phyloP scores from a whole-genome alignment of 2,888 invertebrate species.

The Anorthoa munda region DNA sequence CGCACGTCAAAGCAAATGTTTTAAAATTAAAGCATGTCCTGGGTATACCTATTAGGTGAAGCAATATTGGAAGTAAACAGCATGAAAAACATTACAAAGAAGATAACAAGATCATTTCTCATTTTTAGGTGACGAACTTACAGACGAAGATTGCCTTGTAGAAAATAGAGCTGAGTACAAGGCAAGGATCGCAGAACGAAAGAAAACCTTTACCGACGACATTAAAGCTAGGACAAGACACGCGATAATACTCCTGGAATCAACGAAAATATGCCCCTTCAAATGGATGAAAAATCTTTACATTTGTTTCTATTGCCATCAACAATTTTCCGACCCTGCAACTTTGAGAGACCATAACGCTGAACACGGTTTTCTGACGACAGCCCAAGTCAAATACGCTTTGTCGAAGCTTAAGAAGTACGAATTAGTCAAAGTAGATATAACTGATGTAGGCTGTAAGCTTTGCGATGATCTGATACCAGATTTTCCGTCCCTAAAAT shows the following conservation, averaged over 20 bases:
- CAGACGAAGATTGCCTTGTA: slow-evolving; percentile 52
- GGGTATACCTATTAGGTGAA: slow-evolving; percentile 18
- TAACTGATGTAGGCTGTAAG: slow-evolving; percentile 80
- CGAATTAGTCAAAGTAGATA: slow-evolving; percentile 84
- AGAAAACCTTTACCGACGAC: slow-evolving; percentile 71
- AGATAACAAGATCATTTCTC: slow-evolving; percentile 78
- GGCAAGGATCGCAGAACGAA: slow-evolving; percentile 58
- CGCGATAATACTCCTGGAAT: slow-evolving; percentile 78
- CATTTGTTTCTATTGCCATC: slow-evolving; percentile 84
- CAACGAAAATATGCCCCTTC: slow-evolving; percentile 83
- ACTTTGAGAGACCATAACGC: slow-evolving; percentile 76
- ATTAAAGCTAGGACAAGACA: slow-evolving; percentile 78
- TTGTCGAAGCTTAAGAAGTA: slow-evolving; percentile 80
- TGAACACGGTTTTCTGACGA: slow-evolving; percentile 70
- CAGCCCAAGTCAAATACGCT: slow-evolving; percentile 73
- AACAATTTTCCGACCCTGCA: slow-evolving; percentile 78
- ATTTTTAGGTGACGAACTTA: slow-evolving; percentile 84
- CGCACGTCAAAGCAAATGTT: not conserved
- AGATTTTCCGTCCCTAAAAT: slow-evolving; percentile 76
- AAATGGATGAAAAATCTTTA: slow-evolving; percentile 85
- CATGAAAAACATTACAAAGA: slow-evolving; percentile 52
- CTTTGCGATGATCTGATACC: slow-evolving; percentile 75
- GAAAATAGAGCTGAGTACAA: slow-evolving; percentile 58
- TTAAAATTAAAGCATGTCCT: slow-evolving; percentile 49
- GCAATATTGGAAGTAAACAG: slow-evolving; percentile 16